A percentile compares a stretch with the other conserved stretches of the same genome.
phyloP scores from a whole-genome alignment of 2,888 invertebrate genomes.

The Caenorhabditis panamensis region DNA sequence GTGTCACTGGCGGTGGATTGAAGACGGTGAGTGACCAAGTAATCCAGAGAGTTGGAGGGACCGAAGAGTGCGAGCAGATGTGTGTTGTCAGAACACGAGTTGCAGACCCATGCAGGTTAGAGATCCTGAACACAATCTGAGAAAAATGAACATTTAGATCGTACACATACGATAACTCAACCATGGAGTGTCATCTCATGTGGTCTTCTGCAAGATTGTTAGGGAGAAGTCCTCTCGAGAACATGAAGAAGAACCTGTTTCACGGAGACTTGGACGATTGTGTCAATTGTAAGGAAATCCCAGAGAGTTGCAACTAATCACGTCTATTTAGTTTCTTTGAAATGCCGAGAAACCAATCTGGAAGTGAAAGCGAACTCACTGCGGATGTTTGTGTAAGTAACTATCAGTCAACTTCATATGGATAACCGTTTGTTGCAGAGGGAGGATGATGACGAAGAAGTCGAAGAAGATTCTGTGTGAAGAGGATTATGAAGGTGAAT shows the following conservation, averaged over 20 bases:
- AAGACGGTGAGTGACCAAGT: conserved; percentile 54
- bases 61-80: conserved; percentile 62
- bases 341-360: conserved; percentile 56
- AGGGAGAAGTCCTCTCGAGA: conserved; percentile 71
- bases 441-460: conserved; percentile 69
- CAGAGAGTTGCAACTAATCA: too few species aligned
- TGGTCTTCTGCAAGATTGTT: conserved; percentile 60
- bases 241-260: conserved; percentile 61
- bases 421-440: conserved; percentile 58
- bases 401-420: neutral
- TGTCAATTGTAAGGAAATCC: conserved; percentile 71
- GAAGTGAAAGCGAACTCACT: conserved; percentile 62
- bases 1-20: conserved; percentile 60
- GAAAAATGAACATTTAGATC: conserved; percentile 61
- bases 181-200: conserved; percentile 66
- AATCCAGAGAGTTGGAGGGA: conserved; percentile 31
- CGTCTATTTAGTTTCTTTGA: conserved; percentile 63
- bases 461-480: conserved; percentile 66
- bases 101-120: conserved; percentile 63
- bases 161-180: conserved; percentile 71
- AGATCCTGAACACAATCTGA: neutral
- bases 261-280: conserved; percentile 77
- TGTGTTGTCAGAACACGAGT: conserved; percentile 52
- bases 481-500: conserved; percentile 57
- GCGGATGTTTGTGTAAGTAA: conserved; percentile 60